Base-by-base conservation (phyloP, 2,797 vertebrate genomes). In the Falco biarmicus region DNA sequence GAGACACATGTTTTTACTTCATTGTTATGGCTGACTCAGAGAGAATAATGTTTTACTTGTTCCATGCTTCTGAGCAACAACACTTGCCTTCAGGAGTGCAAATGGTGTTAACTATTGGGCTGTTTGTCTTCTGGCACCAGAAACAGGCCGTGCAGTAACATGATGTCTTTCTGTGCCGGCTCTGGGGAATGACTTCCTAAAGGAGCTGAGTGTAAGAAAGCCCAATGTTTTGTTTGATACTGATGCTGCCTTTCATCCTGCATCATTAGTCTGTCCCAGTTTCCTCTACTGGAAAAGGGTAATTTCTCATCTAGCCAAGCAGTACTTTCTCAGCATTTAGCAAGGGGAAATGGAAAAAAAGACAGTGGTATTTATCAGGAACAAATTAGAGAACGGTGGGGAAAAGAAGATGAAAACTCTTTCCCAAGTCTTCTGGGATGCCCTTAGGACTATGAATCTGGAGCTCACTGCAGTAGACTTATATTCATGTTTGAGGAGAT, bases 81-180 rank as follows among this genome's bases (percentile, higher is more conserved):
- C 69, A 84, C 25, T 87, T 65, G 71, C 82, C 75, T 89, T 94
- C 59, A 70, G n/a, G 84, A 92, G 76, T 29, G 31, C 47, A 90
- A 54, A 60, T 54, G 16, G 75, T 65, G 45, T 66, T 77, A 93
- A 15, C 70, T 64, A 3, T 54, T 54, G 61, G 73, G 47, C n/a
- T 85, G 69, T 85, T 84, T 89, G 47, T 87, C 81, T 92, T 76
- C 89, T 93, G 84, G 51, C 73, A 87, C 21, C 57, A 84, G 79
- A 91, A 84, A 87, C 0, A 84, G 74, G 76, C 69, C 0, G 0
- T 66, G 54, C 66, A 91, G 54, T n/a, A 47, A 64, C 34, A 13
- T 22, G 56, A 81, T 78, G 39, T 83, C 50, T 90, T 53, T 65
- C 84, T 59, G 54, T 73, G 86, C 16, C 4, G 20, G 82, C 87